These are phyloP conservation scores for Anthrax anthrax DNA, from an alignment of 2,888 invertebrate species.

Conservation along the genomic window DNA sequence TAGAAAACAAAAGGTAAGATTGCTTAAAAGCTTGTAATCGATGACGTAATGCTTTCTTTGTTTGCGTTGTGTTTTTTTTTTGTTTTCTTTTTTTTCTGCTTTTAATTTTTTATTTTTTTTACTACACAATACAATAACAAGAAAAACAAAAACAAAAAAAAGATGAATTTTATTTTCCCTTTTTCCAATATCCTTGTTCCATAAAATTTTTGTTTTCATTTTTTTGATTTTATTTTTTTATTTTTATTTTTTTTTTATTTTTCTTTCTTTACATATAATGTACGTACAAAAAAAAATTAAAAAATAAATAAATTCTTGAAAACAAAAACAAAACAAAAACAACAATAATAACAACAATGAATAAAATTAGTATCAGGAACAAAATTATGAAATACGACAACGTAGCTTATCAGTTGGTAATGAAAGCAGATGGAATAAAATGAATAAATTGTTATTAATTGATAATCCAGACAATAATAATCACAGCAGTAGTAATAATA, in stretches of 20 bases:
- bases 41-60: constrained; percentile 9
- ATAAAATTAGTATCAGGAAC: constrained; percentile 30
- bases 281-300: neutral
- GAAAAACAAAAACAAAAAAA: neutral
- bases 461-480: neutral
- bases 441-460: constrained; percentile 12
- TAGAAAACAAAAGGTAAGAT: constrained; percentile 33
- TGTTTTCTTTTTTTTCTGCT: constrained; percentile 9
- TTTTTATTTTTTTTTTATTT: no score
- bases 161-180: no score
- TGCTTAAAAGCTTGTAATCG: no score
- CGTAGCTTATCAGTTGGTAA: constrained; percentile 34
- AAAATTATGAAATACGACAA: constrained; percentile 29
- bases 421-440: constrained; percentile 30
- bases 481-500: neutral
- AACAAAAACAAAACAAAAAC: no score
- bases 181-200: no score
- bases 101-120: neutral
- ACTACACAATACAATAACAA: no score
- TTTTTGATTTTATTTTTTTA: no score
- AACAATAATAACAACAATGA: no score
- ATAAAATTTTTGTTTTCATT: no score
- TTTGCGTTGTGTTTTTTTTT: constrained; percentile 10
- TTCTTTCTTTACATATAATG: no score
- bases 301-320: no score